A percentile compares a stretch with the other conserved stretches of the same genome.
These are phyloP conservation scores for Syngnathus typhle DNA, from an alignment of 2,113 vertebrate genomes.

Conservation along the genomic window DNA sequence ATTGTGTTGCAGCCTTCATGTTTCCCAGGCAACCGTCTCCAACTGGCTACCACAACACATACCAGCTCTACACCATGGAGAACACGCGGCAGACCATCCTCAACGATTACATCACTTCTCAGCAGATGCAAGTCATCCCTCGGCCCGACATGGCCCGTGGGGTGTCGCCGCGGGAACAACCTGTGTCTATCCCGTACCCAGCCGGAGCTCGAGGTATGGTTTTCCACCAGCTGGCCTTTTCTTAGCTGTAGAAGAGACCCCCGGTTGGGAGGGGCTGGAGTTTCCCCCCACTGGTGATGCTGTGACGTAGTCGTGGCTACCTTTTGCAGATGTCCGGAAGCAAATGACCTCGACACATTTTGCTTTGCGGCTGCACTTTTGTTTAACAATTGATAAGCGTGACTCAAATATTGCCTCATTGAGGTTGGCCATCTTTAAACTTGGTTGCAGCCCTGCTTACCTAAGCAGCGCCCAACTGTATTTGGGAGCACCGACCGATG, in stretches of 20 bases:
- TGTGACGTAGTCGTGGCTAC: constrained; percentile 70
- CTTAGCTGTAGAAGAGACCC: constrained; percentile 21
- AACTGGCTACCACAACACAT: constrained; percentile 91
- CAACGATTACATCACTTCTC: constrained; percentile 98
- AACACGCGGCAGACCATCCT: constrained; percentile 97
- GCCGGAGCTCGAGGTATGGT: constrained; percentile 81
- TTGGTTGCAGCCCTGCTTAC: constrained; percentile 49
- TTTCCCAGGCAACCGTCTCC: constrained; percentile 93
- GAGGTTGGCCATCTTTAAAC: constrained; percentile 53
- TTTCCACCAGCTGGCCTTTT: constrained; percentile 29
- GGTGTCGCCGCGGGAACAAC: constrained; percentile 87
- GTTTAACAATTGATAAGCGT: constrained; percentile 28
- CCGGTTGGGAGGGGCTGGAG: constrained; percentile 31
- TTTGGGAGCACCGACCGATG: constrained; percentile 44
- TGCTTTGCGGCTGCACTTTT: constrained; percentile 52
- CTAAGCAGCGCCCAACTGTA: constrained; percentile 40
- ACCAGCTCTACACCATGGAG: constrained; percentile 98
- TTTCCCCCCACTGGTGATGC: constrained; percentile 43
- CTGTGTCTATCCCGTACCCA: constrained; percentile 79
- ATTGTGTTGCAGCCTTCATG: constrained; percentile 82
- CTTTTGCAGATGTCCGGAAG: constrained; percentile 80
- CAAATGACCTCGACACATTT: constrained; percentile 72
- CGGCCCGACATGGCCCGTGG: constrained; percentile 84
- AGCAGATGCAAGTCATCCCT: constrained; percentile 96
- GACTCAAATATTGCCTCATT: constrained; percentile 45